phyloP scores from a whole-genome alignment of 2,797 vertebrate species.

The Trachurus trachurus region DNA sequence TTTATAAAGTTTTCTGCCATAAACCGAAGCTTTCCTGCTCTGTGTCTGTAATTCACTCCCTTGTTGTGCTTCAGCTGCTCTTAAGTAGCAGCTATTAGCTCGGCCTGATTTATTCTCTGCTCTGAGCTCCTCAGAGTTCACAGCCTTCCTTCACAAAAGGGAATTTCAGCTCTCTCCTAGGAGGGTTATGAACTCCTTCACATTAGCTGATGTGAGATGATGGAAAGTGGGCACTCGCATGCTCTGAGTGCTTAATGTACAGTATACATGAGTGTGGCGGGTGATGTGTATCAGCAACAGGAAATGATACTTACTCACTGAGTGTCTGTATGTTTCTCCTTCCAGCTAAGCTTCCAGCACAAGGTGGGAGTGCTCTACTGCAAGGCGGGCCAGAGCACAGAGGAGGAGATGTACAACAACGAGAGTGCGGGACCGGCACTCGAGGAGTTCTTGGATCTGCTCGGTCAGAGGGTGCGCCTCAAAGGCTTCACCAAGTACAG shows the following conservation, averaged over 20 bases:
- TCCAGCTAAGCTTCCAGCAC: constrained; percentile 98
- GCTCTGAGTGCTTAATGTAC: constrained; percentile 62
- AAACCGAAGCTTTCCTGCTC: constrained; percentile 36
- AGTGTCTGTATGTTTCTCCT: constrained; percentile 59
- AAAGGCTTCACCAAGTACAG: constrained; percentile 97
- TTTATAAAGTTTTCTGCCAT: constrained; percentile 41
- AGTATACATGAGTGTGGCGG: constrained; percentile 37
- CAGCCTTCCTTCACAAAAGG: constrained; percentile 57
- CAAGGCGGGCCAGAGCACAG: constrained; percentile 96
- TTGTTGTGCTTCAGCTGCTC: constrained; percentile 61
- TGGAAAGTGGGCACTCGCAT: constrained; percentile 64
- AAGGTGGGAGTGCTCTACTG: constrained; percentile 98
- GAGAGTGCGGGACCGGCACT: constrained; percentile 94
- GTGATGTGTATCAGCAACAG: constrained; percentile 49
- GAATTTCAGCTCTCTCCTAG: constrained; percentile 60
- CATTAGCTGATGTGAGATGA: constrained; percentile 74
- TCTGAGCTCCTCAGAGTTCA: constrained; percentile 62
- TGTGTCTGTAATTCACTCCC: constrained; percentile 59
- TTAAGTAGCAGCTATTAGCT: constrained; percentile 74
- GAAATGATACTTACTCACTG: constrained; percentile 55
- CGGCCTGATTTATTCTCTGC: constrained; percentile 70
- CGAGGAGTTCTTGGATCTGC: constrained; percentile 96
- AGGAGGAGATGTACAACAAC: constrained; percentile 99
- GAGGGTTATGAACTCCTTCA: constrained; percentile 56
- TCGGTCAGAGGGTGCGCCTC: constrained; percentile 95